Conservation (phyloP, 2,888 invertebrate species). For the Norana najaformis region DNA sequence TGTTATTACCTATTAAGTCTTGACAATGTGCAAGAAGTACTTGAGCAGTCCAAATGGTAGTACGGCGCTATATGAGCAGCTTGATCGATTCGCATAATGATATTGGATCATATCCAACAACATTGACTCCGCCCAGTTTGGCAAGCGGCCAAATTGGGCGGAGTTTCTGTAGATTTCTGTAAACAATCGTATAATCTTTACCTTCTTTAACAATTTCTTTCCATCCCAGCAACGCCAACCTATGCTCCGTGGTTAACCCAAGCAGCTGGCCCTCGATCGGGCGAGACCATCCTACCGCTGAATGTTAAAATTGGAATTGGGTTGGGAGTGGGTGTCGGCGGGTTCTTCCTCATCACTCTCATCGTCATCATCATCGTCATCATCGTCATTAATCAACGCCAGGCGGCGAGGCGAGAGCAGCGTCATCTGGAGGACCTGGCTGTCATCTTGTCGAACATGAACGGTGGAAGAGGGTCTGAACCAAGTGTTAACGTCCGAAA, state of each 20-base stretch:
- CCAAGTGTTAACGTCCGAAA: neutral
- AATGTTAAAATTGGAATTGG: neutral
- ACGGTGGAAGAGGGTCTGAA: neutral
- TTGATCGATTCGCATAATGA: too few species aligned
- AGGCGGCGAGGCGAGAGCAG: constrained; percentile 8
- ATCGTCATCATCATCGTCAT: neutral
- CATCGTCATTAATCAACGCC: neutral
- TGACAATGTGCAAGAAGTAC: too few species aligned
- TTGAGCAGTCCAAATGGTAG: too few species aligned
- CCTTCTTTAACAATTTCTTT: too few species aligned
- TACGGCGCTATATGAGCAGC: too few species aligned
- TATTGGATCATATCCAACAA: too few species aligned
- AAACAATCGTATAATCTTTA: neutral
- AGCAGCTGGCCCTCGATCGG: neutral
- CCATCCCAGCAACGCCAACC: neutral
- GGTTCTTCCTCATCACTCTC: neutral
- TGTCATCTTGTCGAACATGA: neutral
- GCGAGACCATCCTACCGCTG: neutral
- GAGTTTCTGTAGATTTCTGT: neutral
- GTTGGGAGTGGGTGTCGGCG: neutral
- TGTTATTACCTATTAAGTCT: too few species aligned
- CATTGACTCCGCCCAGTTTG: too few species aligned
- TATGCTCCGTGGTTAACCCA: neutral
- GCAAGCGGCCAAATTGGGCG: too few species aligned
- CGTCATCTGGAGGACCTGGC: neutral